Evolutionary conservation across 1,140 invertebrate genomes (phyloP).

Genomic region (Aphelenchoides avenae): DNA sequence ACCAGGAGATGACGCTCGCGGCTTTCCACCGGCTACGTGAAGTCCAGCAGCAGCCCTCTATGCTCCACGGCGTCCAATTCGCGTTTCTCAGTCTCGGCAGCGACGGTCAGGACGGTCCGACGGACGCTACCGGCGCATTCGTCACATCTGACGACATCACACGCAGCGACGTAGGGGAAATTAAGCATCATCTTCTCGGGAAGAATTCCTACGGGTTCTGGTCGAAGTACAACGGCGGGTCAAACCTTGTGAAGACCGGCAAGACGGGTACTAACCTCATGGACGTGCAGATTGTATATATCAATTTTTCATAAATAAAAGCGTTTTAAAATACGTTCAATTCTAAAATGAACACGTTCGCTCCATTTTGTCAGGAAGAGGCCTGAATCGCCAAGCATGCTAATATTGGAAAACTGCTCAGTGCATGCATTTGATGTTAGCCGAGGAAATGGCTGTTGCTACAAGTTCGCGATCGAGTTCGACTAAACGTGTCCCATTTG

Average conservation of each 20-base stretch:
- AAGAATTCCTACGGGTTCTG: conserved; percentile 88
- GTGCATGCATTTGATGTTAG: too few species aligned
- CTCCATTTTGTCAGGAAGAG: too few species aligned
- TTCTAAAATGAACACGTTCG: too few species aligned
- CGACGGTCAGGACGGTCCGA: conserved; percentile 96
- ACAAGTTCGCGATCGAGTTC: too few species aligned
- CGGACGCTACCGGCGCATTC: conserved; percentile 83
- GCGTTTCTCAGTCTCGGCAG: conserved; percentile 76
- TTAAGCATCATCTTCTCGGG: conserved; percentile 66
- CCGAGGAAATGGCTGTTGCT: too few species aligned
- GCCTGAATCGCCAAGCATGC: too few species aligned
- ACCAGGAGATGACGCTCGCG: conserved; percentile 81
- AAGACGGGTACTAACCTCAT: conserved; percentile 98
- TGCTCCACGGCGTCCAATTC: conserved; percentile 14
- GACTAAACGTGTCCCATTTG: too few species aligned
- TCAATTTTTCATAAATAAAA: too few species aligned
- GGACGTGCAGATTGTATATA: conserved; percentile 71
- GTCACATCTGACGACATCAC: conserved; percentile 63
- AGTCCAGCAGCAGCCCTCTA: conserved; percentile 2
- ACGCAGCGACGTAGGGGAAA: conserved; percentile 8
- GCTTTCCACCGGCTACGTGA: conserved; percentile 60
- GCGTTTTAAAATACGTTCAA: too few species aligned
- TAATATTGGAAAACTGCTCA: too few species aligned
- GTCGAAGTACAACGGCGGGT: conserved; percentile 66
- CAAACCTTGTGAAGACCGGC: conserved; percentile 75